Evolutionary conservation across 1,140 invertebrate genomes (phyloP).

Genomic region (Zaprionus camerounensis): DNA sequence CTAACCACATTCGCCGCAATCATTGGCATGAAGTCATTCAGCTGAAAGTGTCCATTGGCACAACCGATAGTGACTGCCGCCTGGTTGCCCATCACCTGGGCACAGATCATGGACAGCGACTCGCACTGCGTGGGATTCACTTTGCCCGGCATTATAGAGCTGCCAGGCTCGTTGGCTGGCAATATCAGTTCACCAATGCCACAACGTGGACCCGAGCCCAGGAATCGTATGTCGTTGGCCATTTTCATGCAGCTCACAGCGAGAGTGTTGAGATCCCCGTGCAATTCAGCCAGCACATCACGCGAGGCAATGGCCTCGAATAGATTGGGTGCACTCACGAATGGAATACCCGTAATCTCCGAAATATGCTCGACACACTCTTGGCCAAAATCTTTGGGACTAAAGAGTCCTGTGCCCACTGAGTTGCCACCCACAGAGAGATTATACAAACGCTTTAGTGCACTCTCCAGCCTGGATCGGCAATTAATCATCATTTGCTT

Average conservation of each 20-base stretch:
- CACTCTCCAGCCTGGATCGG: conserved; percentile 92
- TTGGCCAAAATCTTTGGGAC: conserved; percentile 91
- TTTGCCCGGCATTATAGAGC: conserved; percentile 99
- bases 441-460: conserved; percentile 93
- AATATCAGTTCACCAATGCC: conserved; percentile 97
- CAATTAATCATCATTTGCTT: conserved; percentile 93
- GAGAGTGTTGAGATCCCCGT: conserved; percentile 96
- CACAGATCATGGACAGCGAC: conserved; percentile 98
- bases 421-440: conserved; percentile 97
- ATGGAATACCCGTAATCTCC: conserved; percentile 91
- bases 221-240: conserved; percentile 97
- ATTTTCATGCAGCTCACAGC: conserved; percentile 99
- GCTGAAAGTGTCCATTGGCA: conserved; percentile 98
- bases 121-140: conserved; percentile 99
- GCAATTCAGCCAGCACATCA: conserved; percentile 97
- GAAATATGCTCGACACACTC: conserved; percentile 93
- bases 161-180: conserved; percentile 99
- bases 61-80: conserved; percentile 96
- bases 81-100: conserved; percentile 99
- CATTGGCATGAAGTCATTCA: conserved; percentile 99
- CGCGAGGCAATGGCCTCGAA: conserved; percentile 98
- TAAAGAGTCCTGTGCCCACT: conserved; percentile 97
- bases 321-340: conserved; percentile 97
- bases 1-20: conserved; percentile 97
- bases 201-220: conserved; percentile 98